phyloP scores from a whole-genome alignment of 2,113 vertebrate genomes.

The Empidonax traillii region DNA sequence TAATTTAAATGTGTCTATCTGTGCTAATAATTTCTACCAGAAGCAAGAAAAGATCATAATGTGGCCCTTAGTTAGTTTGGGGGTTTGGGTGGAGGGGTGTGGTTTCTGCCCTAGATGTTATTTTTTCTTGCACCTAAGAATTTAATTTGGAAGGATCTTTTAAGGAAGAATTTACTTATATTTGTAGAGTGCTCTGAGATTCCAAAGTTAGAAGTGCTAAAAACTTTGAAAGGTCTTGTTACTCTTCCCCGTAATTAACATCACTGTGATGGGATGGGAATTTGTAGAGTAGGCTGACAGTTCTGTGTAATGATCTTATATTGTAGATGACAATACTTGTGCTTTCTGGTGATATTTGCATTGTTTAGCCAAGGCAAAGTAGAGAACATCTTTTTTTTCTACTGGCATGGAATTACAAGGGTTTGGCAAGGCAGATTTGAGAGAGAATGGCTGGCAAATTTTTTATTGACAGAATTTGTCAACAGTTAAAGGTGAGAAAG shows the following conservation, averaged over 20 bases:
- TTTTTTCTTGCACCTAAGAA: neutral
- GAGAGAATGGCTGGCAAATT: conserved; percentile 79
- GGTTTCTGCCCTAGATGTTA: neutral
- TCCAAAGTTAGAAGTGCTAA: neutral
- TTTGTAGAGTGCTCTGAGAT: neutral
- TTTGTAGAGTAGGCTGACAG: neutral
- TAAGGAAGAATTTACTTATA: neutral
- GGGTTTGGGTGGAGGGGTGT: too few species aligned
- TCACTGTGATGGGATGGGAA: neutral
- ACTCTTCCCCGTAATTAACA: neutral
- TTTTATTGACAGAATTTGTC: conserved; percentile 81
- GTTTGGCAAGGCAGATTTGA: conserved; percentile 70
- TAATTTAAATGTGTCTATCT: neutral
- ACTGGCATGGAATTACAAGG: conserved; percentile 75
- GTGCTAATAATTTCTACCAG: neutral
- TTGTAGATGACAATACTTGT: neutral
- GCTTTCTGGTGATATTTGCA: conserved; percentile 70
- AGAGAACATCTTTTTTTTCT: conserved; percentile 71
- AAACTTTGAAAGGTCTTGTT: neutral
- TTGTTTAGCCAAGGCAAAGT: conserved; percentile 77
- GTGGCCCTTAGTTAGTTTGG: neutral
- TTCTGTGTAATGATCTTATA: neutral
- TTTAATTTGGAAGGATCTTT: neutral
- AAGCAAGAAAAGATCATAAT: neutral
- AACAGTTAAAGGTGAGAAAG: conserved; percentile 77